Conservation (phyloP, 2,113 vertebrate genomes). For the Pseudorasbora parva region DNA sequence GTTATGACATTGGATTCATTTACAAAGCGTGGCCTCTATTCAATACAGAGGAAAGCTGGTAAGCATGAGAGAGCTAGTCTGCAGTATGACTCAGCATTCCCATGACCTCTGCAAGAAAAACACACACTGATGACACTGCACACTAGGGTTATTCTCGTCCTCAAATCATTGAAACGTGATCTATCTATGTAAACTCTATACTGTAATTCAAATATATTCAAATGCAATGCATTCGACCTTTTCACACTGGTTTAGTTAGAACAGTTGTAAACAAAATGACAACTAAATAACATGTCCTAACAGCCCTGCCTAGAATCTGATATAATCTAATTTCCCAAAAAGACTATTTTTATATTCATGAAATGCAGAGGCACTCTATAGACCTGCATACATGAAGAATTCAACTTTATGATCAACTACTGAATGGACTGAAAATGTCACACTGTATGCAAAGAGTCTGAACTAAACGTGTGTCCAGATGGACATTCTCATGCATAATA, state of each 20-base stretch:
- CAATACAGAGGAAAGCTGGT: background rate
- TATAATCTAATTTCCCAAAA: no score
- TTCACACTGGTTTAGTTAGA: background rate
- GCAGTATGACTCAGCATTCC: conserved; percentile 31
- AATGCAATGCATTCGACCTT: background rate
- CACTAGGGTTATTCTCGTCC: background rate
- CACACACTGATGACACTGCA: conserved; percentile 10
- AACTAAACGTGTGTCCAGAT: background rate
- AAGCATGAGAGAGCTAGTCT: background rate
- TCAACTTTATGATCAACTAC: background rate
- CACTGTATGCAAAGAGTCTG: background rate
- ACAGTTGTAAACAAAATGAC: background rate
- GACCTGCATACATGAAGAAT: background rate
- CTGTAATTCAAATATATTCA: background rate
- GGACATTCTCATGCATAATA: background rate
- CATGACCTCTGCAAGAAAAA: conserved; percentile 18
- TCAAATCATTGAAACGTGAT: background rate
- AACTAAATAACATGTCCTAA: no score
- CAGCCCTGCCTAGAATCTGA: no score
- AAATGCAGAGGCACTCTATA: background rate
- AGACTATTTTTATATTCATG: background rate
- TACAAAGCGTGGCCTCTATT: background rate
- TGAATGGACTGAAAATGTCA: background rate
- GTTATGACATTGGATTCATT: conserved; percentile 16
- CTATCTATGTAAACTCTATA: background rate